Base-by-base conservation (phyloP, 2,797 vertebrate species). In the Hippoglossus hippoglossus region DNA sequence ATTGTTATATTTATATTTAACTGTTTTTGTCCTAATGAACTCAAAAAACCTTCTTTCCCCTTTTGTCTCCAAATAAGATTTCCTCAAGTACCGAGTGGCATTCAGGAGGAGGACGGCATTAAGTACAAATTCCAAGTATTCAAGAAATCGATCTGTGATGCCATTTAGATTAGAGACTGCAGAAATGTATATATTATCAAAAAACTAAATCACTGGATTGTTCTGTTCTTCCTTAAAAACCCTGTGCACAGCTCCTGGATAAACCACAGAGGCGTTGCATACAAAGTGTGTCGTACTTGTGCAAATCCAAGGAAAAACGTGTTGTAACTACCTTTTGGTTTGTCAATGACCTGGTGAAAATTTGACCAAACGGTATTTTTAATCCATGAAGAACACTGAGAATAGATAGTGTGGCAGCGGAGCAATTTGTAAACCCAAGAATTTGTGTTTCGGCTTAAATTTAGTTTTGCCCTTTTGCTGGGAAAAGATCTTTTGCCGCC, bases 51-150 rank as follows among this genome's bases (percentile, higher is more conserved):
- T 9, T 52, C 46, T 56, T n/a, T 52, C 13, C 39, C 55, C 10
- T 50, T 66, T 28, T 67, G 36, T 78, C 73, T 82, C 49, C 64
- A 54, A 56, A 26, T 55, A 34, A 96, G 94, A 11, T 95, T 93
- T 86, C 91, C 92, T 12, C 88, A 87, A 19, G 91, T 96, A 3
- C 93, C 93, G 1, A 66, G 79, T 68, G 93, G 79, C 62, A 86
- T 95, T 77, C 95, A 95, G 73, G 94, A 96, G 82, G 95, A 96
- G 75, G 93, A 94, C 1, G 92, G 94, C n/a, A 89, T 95, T 0
- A 90, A 87, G 70, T 96, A 93, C 76, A 89, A 92, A 85, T 95
- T 84, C 77, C 90, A 95, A 80, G 94, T 96, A 8, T 96, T 94
- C 80, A 94, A 94, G 87, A 95, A 73, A 81, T 75, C 83, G 44